phyloP scores from a whole-genome alignment of 2,888 invertebrate species.

The Tipula confusa region DNA sequence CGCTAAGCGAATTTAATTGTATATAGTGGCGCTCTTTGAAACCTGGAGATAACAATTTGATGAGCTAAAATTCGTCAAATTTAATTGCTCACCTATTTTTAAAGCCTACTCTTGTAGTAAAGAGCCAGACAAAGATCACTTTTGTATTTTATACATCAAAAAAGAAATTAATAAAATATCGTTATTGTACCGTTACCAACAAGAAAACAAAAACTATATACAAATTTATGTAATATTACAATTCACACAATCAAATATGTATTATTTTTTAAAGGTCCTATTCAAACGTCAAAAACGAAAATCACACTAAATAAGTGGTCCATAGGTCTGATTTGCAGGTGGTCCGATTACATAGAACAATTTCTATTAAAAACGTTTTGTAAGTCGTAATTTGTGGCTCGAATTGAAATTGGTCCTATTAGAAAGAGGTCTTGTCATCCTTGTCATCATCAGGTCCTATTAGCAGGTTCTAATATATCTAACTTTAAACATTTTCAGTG shows the following conservation, averaged over 20 bases:
- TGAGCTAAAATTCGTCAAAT: not conserved
- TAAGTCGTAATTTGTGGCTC: no score
- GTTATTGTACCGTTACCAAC: not conserved
- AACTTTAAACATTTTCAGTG: no score
- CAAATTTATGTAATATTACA: not conserved
- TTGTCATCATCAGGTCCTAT: no score
- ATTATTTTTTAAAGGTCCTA: slow-evolving; percentile 8
- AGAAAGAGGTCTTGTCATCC: no score
- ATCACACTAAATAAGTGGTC: not conserved
- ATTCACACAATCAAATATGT: not conserved
- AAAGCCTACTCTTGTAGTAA: no score
- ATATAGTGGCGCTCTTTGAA: not conserved
- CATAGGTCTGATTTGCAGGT: not conserved
- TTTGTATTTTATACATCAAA: not conserved
- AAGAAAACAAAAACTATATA: not conserved
- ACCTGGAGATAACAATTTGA: not conserved
- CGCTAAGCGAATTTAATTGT: not conserved
- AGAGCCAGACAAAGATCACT: no score
- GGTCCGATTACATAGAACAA: not conserved
- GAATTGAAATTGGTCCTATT: no score
- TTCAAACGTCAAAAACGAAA: not conserved
- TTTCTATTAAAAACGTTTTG: not conserved
- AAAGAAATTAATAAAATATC: not conserved
- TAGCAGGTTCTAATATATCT: no score
- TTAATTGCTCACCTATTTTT: no score